phyloP scores from a whole-genome alignment of 2,888 invertebrate species.

The Torymus auratus region DNA sequence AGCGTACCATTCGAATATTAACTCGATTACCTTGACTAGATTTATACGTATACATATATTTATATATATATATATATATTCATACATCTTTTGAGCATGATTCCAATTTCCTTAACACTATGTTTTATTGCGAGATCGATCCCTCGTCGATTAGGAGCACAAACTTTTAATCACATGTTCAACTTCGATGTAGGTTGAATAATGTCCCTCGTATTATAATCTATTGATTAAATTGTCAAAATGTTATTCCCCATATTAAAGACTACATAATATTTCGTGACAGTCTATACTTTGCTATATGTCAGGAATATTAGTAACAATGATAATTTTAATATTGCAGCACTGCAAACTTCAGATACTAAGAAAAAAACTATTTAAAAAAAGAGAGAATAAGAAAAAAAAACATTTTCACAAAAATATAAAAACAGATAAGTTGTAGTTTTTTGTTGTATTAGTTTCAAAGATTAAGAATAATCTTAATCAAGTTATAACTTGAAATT shows the following conservation, averaged over 20 bases:
- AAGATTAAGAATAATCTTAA: not conserved
- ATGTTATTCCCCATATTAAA: constrained; percentile 20
- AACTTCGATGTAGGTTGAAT: constrained; percentile 37
- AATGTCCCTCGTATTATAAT: constrained; percentile 32
- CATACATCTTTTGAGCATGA: constrained; percentile 38
- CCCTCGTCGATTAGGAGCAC: constrained; percentile 36
- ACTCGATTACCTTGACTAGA: constrained; percentile 22
- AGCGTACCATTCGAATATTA: constrained; percentile 24
- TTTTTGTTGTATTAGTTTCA: not conserved
- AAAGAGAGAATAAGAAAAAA: constrained; percentile 21
- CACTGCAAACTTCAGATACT: not conserved
- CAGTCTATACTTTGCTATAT: constrained; percentile 2
- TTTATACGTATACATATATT: constrained; percentile 10
- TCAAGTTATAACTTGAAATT: constrained; percentile 4
- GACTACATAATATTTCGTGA: not conserved
- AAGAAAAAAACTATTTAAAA: not conserved
- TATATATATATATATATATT: constrained; percentile 21
- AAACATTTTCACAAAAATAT: not conserved
- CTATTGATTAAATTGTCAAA: constrained; percentile 32
- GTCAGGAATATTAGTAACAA: constrained; percentile 3
- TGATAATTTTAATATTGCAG: not conserved
- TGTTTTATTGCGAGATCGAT: constrained; percentile 35
- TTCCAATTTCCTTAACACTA: constrained; percentile 38
- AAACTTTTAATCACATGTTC: constrained; percentile 35
- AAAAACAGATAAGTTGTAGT: constrained; percentile 15